Evolutionary conservation across 2,797 vertebrate species (phyloP).

Genomic region (Acrossocheilus fasciatus): DNA sequence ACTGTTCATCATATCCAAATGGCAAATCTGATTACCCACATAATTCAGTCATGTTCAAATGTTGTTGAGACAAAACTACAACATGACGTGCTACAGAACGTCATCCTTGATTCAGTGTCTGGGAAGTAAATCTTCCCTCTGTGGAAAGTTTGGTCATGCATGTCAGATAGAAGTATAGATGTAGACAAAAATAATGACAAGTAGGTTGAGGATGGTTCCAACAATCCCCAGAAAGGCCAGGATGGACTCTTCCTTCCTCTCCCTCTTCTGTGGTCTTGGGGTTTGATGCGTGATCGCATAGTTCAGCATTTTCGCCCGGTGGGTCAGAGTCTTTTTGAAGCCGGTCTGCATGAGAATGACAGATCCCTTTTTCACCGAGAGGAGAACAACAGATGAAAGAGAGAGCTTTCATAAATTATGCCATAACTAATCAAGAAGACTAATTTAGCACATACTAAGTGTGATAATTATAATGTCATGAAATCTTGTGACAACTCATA

Average conservation of each 20-base stretch:
- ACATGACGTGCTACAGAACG: background rate
- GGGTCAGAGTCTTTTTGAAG: constrained; percentile 68
- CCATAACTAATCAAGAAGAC: background rate
- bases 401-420: background rate
- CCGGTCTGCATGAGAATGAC: constrained; percentile 69
- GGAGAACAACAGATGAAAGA: constrained; percentile 16
- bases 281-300: constrained; percentile 79
- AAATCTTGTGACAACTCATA: background rate
- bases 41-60: background rate
- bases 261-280: constrained; percentile 77
- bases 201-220: constrained; percentile 83
- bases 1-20: background rate
- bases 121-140: background rate
- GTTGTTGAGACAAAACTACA: background rate
- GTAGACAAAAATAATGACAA: constrained; percentile 85
- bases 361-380: constrained; percentile 17
- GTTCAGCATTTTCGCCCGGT: constrained; percentile 83
- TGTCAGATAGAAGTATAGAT: constrained; percentile 82
- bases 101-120: background rate
- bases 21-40: background rate
- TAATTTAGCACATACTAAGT: background rate
- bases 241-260: constrained; percentile 83
- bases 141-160: background rate
- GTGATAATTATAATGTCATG: background rate
- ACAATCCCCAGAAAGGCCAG: constrained; percentile 83